Evolutionary conservation across 92 coral and sea anemone genomes (phyloP).

Genomic region (Epizoanthus scotinus): DNA sequence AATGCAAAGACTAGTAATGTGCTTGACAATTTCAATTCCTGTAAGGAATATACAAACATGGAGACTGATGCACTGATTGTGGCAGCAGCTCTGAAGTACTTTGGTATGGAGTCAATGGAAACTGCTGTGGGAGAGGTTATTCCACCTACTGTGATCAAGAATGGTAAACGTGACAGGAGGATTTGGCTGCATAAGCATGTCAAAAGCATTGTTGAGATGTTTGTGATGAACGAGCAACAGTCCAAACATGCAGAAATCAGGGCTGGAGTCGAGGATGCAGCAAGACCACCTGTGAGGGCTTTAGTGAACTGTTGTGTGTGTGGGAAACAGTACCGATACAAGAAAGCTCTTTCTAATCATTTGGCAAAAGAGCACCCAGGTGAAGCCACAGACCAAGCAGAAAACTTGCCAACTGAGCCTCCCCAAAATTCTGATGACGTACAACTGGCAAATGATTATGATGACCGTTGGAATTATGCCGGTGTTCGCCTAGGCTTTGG

Average conservation of each 20-base stretch:
- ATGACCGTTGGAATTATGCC: constrained; percentile 60
- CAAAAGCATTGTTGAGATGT: constrained; percentile 50
- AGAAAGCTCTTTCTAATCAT: constrained; percentile 45
- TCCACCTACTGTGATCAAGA: constrained; percentile 32
- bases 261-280: constrained; percentile 23
- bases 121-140: constrained; percentile 12
- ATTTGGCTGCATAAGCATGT: constrained; percentile 57
- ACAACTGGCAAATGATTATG: neutral
- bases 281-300: constrained; percentile 19
- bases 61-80: constrained; percentile 65
- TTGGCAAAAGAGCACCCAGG: constrained; percentile 26
- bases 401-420: too few species aligned
- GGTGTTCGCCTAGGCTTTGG: constrained; percentile 39
- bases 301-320: constrained; percentile 38
- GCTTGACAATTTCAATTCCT: constrained; percentile 68
- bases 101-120: constrained; percentile 49
- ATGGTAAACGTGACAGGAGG: constrained; percentile 12
- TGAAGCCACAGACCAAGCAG: neutral
- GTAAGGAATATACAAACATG: constrained; percentile 60
- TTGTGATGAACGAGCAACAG: constrained; percentile 57
- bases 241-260: constrained; percentile 17
- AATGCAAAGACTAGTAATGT: constrained; percentile 76
- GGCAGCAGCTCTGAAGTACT: constrained; percentile 61
- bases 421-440: too few species aligned
- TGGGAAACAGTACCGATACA: constrained; percentile 47